Evolutionary conservation across 2,888 invertebrate species (phyloP).

Genomic region (Nemotelus pantherinus): DNA sequence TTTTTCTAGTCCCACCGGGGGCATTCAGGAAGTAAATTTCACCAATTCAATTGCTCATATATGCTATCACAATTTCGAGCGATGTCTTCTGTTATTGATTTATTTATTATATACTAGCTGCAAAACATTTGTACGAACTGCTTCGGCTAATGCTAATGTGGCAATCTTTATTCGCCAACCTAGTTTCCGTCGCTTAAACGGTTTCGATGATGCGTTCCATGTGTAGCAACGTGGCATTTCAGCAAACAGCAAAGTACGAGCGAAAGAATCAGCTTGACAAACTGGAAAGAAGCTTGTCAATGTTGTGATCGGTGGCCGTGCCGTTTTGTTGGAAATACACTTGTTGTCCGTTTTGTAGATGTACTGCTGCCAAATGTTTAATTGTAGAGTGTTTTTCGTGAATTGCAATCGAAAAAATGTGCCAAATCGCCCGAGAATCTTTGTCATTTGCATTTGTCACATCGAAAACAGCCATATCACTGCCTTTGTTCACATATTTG

Average conservation of each 20-base stretch:
- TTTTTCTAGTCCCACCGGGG: slow-evolving; percentile 47
- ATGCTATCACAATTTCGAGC: slow-evolving; percentile 52
- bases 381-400: slow-evolving; percentile 52
- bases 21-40: slow-evolving; percentile 51
- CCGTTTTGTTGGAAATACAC: slow-evolving; percentile 56
- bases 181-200: slow-evolving; percentile 19
- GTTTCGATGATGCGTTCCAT: slow-evolving; percentile 52
- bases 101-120: no score
- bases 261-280: slow-evolving; percentile 55
- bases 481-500: slow-evolving; percentile 64
- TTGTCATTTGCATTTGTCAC: slow-evolving; percentile 57
- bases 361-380: slow-evolving; percentile 45
- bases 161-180: no score
- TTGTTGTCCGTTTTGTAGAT: slow-evolving; percentile 51
- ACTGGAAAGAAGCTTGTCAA: slow-evolving; percentile 57
- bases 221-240: slow-evolving; percentile 56
- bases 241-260: slow-evolving; percentile 56
- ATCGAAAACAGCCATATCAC: slow-evolving; percentile 62
- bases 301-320: slow-evolving; percentile 49
- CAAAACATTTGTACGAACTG: slow-evolving; percentile 54
- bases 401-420: slow-evolving; percentile 51
- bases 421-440: slow-evolving; percentile 53
- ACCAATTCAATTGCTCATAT: slow-evolving; percentile 51
- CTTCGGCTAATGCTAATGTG: slow-evolving; percentile 53
- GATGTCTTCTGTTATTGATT: slow-evolving; percentile 51